Evolutionary conservation across 2,888 invertebrate genomes (phyloP), one percentile per base, ranked within the genome.

Genomic region (Drosophila subquinaria): DNA sequence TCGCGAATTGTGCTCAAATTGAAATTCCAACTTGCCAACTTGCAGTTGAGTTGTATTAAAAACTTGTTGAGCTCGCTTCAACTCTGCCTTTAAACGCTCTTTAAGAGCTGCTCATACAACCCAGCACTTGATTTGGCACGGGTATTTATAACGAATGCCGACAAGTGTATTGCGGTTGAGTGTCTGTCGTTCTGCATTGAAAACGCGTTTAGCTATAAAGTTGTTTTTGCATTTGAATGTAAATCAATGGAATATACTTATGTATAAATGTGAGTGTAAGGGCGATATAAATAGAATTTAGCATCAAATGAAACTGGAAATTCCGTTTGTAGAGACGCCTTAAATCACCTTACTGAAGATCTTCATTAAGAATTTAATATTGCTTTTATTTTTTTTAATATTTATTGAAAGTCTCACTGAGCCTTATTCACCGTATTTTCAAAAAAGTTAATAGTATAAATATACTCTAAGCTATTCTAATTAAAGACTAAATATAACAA

Each of bases 131-230:
- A 10, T 17, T 5, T 0, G 1, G 11, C 9, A 3, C 13, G 47
- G 60, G 60, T 47, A 42, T 69, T 8, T 4, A 13, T 8, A 40
- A 15, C 9, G 3, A 9, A 3, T 53, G 48, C 11, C 35, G 36
- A 43, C 52, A 48, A 51, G 61, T 59, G 36, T 52, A 20, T 47
- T 55, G 64, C 59, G 48, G 48, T 47, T 52, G 27, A 52, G 42
- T 42, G 15, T 50, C 20, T 40, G 30, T 43, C 23, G 6, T 30
- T 56, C 51, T 60, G 52, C 52, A 57, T 67, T 67, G 55, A n/a
- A 47, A 56, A 23, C 53, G 56, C 35, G 43, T 57, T 33, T 43
- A 53, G 53, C 63, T 55, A 17, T 40, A 38, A 43, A 45, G 30
- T 50, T 50, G 38, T 57, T 6, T 48, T 30, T 50, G 11, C 45